These are phyloP conservation scores for Sebastes cheni DNA, from an alignment of 2,797 vertebrate genomes.

Conservation along the genomic window DNA sequence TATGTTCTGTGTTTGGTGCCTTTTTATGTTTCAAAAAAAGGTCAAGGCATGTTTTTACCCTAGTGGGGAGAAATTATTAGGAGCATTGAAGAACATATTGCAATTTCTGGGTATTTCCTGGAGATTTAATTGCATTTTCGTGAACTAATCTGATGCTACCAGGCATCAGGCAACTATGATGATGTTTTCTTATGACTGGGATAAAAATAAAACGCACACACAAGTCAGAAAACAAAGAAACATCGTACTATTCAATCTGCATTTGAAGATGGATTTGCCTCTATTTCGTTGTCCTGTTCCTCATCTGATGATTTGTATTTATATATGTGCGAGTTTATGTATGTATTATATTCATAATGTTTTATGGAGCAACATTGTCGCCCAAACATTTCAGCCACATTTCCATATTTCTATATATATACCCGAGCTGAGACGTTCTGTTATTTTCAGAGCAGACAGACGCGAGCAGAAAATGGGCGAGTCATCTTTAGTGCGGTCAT, in stretches of 20 bases:
- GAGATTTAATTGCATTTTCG: neutral
- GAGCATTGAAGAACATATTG: neutral
- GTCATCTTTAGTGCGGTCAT: constrained; percentile 24
- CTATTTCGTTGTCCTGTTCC: neutral
- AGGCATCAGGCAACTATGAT: neutral
- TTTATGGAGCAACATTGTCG: neutral
- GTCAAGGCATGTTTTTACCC: neutral
- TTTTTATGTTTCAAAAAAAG: neutral
- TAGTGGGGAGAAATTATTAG: neutral
- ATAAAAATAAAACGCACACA: neutral
- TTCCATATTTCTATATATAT: constrained; percentile 36
- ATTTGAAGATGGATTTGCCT: neutral
- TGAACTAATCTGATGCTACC: neutral
- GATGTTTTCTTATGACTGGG: neutral
- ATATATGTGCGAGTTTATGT: neutral
- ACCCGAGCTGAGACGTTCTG: constrained; percentile 8
- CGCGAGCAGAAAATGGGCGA: neutral
- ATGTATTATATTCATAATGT: constrained; percentile 2
- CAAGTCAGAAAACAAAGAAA: neutral
- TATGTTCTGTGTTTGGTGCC: neutral
- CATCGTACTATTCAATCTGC: neutral
- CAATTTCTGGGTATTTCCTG: neutral
- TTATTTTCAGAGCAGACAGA: constrained; percentile 26
- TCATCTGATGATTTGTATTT: neutral
- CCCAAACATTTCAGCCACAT: constrained; percentile 35